Percentiles rank a stretch among this genome's conserved stretches.
These are phyloP conservation scores for Drosophila takahashii DNA, from an alignment of 1,140 invertebrate species.

Conservation along the genomic window DNA sequence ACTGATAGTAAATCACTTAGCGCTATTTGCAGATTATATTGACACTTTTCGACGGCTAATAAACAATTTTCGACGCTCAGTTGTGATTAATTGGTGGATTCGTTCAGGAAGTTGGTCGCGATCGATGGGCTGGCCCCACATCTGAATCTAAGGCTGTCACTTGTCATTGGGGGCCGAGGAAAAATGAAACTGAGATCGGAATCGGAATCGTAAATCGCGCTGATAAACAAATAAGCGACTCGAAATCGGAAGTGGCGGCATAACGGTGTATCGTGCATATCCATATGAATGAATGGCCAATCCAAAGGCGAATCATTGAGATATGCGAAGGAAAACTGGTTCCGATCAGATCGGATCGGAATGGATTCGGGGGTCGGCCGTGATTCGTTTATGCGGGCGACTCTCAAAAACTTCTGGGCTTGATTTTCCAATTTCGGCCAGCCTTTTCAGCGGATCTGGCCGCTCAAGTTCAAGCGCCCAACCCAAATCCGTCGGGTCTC, in stretches of 20 bases:
- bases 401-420: slow-evolving; percentile 56
- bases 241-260: slow-evolving; percentile 61
- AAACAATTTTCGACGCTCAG: slow-evolving; percentile 10
- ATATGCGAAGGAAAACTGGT: slow-evolving; percentile 70
- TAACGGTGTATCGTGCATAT: slow-evolving; percentile 68
- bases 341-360: slow-evolving; percentile 20
- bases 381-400: slow-evolving; percentile 62
- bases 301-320: slow-evolving; percentile 33
- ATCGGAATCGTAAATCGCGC: slow-evolving; percentile 30
- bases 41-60: slow-evolving; percentile 3
- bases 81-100: slow-evolving; percentile 36
- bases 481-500: slow-evolving; percentile 54
- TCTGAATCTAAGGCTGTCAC: slow-evolving; percentile 40
- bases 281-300: slow-evolving; percentile 47
- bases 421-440: slow-evolving; percentile 58
- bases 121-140: slow-evolving; percentile 20
- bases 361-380: slow-evolving; percentile 20
- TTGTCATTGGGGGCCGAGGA: slow-evolving; percentile 40
- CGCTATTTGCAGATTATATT: slow-evolving; percentile 16
- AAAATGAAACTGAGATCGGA: slow-evolving; percentile 23
- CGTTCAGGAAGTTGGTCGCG: slow-evolving; percentile 26
- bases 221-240: slow-evolving; percentile 32
- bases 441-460: background rate
- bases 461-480: slow-evolving; percentile 77
- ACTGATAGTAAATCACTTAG: slow-evolving; percentile 13